phyloP scores from a whole-genome alignment of 2,797 vertebrate species.

The Glossophaga mutica region DNA sequence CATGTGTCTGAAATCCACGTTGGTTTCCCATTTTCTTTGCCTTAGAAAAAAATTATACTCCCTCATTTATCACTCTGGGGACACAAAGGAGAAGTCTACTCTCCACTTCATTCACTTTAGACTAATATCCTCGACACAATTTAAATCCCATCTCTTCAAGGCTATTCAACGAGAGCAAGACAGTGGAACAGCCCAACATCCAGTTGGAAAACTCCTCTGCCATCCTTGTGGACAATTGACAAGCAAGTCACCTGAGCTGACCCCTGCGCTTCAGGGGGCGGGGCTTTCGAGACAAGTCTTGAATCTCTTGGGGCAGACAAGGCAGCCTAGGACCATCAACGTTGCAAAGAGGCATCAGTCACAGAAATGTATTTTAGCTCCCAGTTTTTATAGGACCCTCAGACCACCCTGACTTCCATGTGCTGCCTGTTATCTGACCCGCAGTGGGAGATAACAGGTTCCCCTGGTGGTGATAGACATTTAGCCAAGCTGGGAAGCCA shows the following conservation, averaged over 20 bases:
- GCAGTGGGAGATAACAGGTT: background rate
- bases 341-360: background rate
- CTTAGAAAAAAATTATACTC: conserved; percentile 71
- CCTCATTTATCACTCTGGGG: conserved; percentile 81
- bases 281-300: background rate
- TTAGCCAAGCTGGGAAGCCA: background rate
- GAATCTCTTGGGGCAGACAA: background rate
- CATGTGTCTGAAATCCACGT: conserved; percentile 82
- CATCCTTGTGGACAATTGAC: background rate
- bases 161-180: conserved; percentile 61
- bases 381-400: background rate
- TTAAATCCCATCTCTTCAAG: conserved; percentile 79
- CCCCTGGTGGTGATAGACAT: background rate
- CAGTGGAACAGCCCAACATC: conserved; percentile 20
- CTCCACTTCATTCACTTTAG: conserved; percentile 80
- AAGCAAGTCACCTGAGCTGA: background rate
- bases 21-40: conserved; percentile 82
- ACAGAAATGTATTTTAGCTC: background rate
- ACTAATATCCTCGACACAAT: conserved; percentile 77
- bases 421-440: background rate
- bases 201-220: conserved; percentile 10
- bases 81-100: conserved; percentile 72
- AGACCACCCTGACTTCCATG: background rate
- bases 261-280: background rate
- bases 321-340: background rate